Conservation (phyloP, 2,113 vertebrate species). For the Eudyptes chrysolophus region DNA sequence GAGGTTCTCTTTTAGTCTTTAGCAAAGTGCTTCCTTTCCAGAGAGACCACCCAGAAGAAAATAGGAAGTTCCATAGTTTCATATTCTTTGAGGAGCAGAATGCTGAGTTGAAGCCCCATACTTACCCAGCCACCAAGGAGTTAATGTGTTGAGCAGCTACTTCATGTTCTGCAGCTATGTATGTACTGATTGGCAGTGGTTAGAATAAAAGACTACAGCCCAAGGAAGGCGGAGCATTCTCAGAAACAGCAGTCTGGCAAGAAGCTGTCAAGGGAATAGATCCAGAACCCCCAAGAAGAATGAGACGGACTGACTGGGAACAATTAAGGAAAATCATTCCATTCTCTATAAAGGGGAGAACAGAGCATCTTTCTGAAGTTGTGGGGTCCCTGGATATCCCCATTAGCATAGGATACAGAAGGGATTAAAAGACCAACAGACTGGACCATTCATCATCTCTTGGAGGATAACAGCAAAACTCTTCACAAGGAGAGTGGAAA, state of each 20-base stretch:
- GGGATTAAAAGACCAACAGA: background rate
- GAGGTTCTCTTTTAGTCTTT: background rate
- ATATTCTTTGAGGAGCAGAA: background rate
- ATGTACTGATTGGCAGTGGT: slow-evolving; percentile 30
- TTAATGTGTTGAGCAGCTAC: slow-evolving; percentile 35
- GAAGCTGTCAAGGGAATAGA: slow-evolving; percentile 49
- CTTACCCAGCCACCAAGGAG: slow-evolving; percentile 1
- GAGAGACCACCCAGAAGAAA: background rate
- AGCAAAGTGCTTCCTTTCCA: background rate
- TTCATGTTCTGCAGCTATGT: slow-evolving; percentile 4
- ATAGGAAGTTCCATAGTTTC: background rate
- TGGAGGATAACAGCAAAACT: background rate
- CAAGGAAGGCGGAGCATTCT: slow-evolving; percentile 35
- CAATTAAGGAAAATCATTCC: background rate
- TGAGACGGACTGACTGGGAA: slow-evolving; percentile 26
- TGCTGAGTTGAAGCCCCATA: background rate
- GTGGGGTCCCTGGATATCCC: background rate
- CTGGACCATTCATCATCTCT: background rate
- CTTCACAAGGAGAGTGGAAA: background rate
- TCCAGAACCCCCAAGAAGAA: slow-evolving; percentile 64
- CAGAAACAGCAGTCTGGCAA: slow-evolving; percentile 53
- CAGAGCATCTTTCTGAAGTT: background rate
- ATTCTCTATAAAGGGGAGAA: background rate
- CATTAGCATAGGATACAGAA: background rate
- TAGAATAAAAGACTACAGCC: slow-evolving; percentile 43